Base-by-base conservation (phyloP, 2,113 vertebrate genomes). In the Hipposideros armiger region DNA sequence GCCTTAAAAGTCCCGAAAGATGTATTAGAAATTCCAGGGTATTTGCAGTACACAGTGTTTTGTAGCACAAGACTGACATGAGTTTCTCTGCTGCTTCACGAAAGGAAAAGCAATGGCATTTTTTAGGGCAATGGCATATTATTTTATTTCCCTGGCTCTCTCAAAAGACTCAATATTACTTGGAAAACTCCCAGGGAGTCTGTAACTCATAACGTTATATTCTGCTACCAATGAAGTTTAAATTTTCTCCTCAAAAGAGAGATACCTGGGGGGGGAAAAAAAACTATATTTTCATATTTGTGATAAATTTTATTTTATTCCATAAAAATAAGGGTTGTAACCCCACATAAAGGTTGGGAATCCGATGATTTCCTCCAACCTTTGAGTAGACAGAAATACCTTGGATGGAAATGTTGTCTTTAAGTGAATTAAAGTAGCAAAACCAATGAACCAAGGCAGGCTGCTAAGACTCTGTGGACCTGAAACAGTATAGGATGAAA, bases 1-100 rank as follows among this genome's bases (percentile, higher is more conserved):
- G 36, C 78, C 64, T 97, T 97, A 67, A 85, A 95, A 91, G 15
- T 94, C 87, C 85, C 93, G 62, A 91, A 94, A 73, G 66, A 80
- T 69, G 30, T 47, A 74, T 89, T 95, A 94, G 94, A 94, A 93
- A 92, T 94, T 94, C 45, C n/a, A 96, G 32, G 24, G n/a, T 93
- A 42, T 91, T 92, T 84, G 4, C 24, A 62, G 42, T 52, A 95
- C 90, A 95, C 60, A 95, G 42, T 54, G 17, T 66, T 82, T 85
- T 80, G 8, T 86, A 73, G 14, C 26, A 47, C n/a, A 70, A 70
- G 17, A 80, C 32, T 95, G 47, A 70, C 58, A 54, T 62, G 30
- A 91, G 11, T 74, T 60, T 22, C 70, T 54, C 20, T 58, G 10
- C 56, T 74, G 78, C 80, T 87, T 60, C 52, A 97, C 54, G 50